Base-by-base conservation (phyloP, 2,888 invertebrate genomes). In the Drosophila trichaetosa region DNA sequence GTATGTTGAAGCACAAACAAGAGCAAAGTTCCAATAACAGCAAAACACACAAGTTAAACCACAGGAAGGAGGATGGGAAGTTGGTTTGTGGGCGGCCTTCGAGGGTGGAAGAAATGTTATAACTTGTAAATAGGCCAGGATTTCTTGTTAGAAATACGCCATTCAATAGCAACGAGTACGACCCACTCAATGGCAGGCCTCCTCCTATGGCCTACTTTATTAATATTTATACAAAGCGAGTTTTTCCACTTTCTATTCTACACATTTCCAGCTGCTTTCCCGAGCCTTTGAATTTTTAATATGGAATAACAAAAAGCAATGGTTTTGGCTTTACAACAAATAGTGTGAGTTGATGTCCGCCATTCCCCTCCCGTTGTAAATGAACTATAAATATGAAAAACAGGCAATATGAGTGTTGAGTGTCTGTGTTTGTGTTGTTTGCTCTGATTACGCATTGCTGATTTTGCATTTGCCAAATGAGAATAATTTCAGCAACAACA, bases 121-220 rank as follows among this genome's bases (percentile, higher is more conserved):
- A 75, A 75, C 67, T 79, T 72, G 79, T 69, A 85, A 85, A 89
- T 89, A 79, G 85, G 87, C 84, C 85, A 89, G 84, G 79, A 83
- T 73, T 89, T 82, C 89, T 85, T 84, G 89, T 73, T 87, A 75
- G 82, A 81, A 85, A 83, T 81, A 75, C 72, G 61, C 67, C 72
- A 83, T 80, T 77, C 81, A 82, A 82, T 82, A 71, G 65, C 56
- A 64, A 53, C 61, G 36, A 51, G 67, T 40, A 56, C 62, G 56
- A 73, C 49, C 66, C 61, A 75, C 73, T 80, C 71, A 73, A 76
- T 63, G 63, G 70, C 40, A 70, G 58, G 51, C 75, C 75, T 70
- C 68, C 85, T 89, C 82, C 66, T 84, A 80, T 76, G 85, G 88
- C 85, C 88, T 73, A 87, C 85, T 89, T 87, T 88, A 87, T 87